These are phyloP conservation scores for Caenorhabditis auriculariae DNA, from an alignment of 2,888 invertebrate species.

Conservation along the genomic window DNA sequence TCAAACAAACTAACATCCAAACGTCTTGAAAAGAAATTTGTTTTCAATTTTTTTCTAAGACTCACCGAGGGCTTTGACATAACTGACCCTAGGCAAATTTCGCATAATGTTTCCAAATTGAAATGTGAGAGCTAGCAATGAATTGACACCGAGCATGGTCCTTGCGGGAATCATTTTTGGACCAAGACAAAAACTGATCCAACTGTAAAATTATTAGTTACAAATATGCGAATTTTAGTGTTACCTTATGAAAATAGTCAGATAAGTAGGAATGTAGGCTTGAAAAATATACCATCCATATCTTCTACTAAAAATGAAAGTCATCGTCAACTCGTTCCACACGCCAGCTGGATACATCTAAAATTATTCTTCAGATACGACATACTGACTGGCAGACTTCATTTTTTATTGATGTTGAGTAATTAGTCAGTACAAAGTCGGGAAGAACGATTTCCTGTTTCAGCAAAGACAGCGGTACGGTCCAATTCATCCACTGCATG, in stretches of 20 bases:
- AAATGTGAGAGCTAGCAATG: slow-evolving; percentile 49
- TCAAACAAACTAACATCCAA: slow-evolving; percentile 59
- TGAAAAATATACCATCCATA: slow-evolving; percentile 63
- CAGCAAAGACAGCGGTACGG: slow-evolving; percentile 49
- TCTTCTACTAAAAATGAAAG: slow-evolving; percentile 56
- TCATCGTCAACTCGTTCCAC: slow-evolving; percentile 62
- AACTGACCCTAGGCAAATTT: slow-evolving; percentile 56
- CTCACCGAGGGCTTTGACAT: slow-evolving; percentile 48
- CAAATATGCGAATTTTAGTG: slow-evolving; percentile 1
- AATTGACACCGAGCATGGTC: slow-evolving; percentile 60
- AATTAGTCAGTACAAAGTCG: slow-evolving; percentile 58
- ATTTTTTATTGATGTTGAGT: slow-evolving; percentile 46
- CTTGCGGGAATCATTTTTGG: slow-evolving; percentile 58
- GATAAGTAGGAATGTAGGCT: slow-evolving; percentile 63
- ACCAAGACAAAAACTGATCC: slow-evolving; percentile 55
- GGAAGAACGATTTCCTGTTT: slow-evolving; percentile 60
- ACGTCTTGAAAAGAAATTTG: slow-evolving; percentile 29
- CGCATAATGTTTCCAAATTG: slow-evolving; percentile 62
- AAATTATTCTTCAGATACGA: slow-evolving; percentile 1
- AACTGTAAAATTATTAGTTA: slow-evolving; percentile 32
- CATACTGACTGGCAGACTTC: slow-evolving; percentile 22
- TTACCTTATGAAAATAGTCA: slow-evolving; percentile 62
- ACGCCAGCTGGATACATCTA: slow-evolving; percentile 59
- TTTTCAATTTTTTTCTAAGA: background rate
- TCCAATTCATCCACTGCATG: slow-evolving; percentile 58